Evolutionary conservation across 2,888 invertebrate species (phyloP).

Genomic region (Apotomis capreana): DNA sequence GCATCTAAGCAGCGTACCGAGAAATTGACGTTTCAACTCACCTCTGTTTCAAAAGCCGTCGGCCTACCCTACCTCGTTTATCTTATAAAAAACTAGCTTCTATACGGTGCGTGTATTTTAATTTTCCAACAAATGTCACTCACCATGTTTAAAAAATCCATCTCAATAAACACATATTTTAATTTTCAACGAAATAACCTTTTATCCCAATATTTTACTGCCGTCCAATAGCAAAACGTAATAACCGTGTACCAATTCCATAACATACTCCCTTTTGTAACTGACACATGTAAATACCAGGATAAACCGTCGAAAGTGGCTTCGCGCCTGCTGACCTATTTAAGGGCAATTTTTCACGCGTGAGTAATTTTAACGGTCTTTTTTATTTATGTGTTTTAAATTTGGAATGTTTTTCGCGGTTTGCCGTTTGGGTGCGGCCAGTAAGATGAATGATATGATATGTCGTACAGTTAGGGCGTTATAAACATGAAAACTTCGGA

Average conservation of each 20-base stretch:
- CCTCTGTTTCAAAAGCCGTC: too few relatives aligned
- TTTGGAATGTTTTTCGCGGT: conserved; percentile 15
- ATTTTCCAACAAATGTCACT: too few relatives aligned
- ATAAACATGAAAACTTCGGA: too few relatives aligned
- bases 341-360: conserved; percentile 18
- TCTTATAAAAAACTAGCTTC: too few relatives aligned
- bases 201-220: not conserved
- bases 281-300: not conserved
- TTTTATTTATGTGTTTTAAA: conserved; percentile 17
- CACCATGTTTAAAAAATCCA: not conserved
- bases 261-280: not conserved
- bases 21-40: too few relatives aligned
- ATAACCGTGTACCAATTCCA: not conserved
- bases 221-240: not conserved
- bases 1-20: too few relatives aligned
- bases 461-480: too few relatives aligned
- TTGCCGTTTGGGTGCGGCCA: not conserved
- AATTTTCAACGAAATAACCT: not conserved
- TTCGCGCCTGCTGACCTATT: not conserved
- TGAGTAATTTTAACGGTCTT: conserved; percentile 1
- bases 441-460: not conserved
- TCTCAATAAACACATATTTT: conserved; percentile 5
- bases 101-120: too few relatives aligned
- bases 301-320: not conserved
- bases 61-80: too few relatives aligned